Percentiles rank a stretch among this genome's conserved stretches.
These are phyloP conservation scores for Ennomos erosarius DNA, from an alignment of 2,888 invertebrate genomes.

Conservation along the genomic window DNA sequence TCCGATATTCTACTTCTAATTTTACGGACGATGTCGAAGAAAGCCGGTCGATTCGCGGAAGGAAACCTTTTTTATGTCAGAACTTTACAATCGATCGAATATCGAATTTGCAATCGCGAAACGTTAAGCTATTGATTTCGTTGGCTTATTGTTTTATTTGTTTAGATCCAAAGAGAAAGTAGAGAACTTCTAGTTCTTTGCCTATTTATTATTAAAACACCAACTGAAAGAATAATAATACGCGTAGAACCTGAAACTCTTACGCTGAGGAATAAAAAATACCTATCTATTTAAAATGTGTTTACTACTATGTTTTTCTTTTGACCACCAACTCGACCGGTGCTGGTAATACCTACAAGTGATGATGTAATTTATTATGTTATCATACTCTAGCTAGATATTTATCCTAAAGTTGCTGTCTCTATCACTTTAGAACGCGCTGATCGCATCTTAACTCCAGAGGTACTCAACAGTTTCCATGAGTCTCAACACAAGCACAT, in stretches of 20 bases:
- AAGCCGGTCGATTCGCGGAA: constrained; percentile 68
- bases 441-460: not conserved
- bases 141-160: constrained; percentile 1
- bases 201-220: no score
- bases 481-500: constrained; percentile 18
- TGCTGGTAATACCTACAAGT: no score
- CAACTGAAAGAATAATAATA: no score
- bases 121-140: constrained; percentile 8
- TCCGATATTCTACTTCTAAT: constrained; percentile 51
- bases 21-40: constrained; percentile 54
- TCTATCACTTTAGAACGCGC: no score
- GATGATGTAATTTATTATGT: no score
- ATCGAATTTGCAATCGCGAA: constrained; percentile 14
- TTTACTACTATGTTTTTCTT: no score
- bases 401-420: not conserved
- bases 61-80: constrained; percentile 62
- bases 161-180: not conserved
- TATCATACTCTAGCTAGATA: no score
- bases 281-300: no score
- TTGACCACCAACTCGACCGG: no score
- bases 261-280: no score
- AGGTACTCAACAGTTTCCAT: constrained; percentile 4
- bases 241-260: no score
- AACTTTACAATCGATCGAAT: constrained; percentile 26
- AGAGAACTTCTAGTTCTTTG: not conserved